Conservation (phyloP, 37 sponge, comb jelly and placozoan species). For the Chondrilla cf. caribensis region DNA sequence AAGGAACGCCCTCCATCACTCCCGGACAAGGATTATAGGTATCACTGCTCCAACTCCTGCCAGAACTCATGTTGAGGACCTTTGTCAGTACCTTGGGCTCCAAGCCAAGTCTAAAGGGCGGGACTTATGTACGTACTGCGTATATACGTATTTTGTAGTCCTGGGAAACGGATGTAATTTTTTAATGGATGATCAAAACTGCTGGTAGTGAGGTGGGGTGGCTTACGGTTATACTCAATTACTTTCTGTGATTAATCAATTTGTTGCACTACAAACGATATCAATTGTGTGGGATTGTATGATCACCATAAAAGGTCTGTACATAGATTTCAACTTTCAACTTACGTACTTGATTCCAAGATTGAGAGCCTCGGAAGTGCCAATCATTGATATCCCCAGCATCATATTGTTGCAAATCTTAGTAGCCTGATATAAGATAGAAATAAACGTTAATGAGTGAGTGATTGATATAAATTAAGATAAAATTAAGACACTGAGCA, state of each 20-base stretch:
- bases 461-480: too few relatives aligned
- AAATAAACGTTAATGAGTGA: too few relatives aligned
- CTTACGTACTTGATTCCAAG: conserved; percentile 79
- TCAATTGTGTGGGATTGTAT: too few relatives aligned
- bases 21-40: conserved; percentile 98
- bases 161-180: not conserved
- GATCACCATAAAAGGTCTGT: too few relatives aligned
- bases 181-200: too few relatives aligned
- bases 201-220: too few relatives aligned
- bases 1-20: conserved; percentile 86
- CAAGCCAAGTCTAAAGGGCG: conserved; percentile 71
- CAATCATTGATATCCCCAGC: conserved; percentile 91
- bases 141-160: not conserved
- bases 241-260: too few relatives aligned
- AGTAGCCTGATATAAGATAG: conserved; percentile 61
- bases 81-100: conserved; percentile 78
- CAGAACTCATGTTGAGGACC: conserved; percentile 84
- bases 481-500: too few relatives aligned
- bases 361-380: conserved; percentile 87
- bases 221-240: too few relatives aligned
- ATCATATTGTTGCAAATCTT: conserved; percentile 99
- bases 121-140: too few relatives aligned
- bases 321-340: too few relatives aligned
- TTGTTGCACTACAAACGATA: too few relatives aligned
- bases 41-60: conserved; percentile 82